Percentiles rank a stretch among this genome's conserved stretches.
These are phyloP conservation scores for Dendrolimus punctatus DNA, from an alignment of 1,140 invertebrate species.

Conservation along the genomic window DNA sequence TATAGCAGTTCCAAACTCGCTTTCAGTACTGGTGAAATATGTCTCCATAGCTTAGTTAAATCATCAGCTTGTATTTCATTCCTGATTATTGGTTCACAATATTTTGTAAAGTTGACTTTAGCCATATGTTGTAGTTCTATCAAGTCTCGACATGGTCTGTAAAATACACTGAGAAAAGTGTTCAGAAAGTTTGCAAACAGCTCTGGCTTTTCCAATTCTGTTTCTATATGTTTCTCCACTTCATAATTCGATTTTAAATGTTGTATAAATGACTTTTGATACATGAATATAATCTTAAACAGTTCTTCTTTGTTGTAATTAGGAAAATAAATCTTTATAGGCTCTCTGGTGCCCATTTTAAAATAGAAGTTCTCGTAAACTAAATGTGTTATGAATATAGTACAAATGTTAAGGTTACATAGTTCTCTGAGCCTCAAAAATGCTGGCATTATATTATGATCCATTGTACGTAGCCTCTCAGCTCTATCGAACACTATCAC, in stretches of 20 bases:
- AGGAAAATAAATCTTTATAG: constrained; percentile 83
- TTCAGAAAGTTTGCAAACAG: constrained; percentile 87
- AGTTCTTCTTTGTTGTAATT: constrained; percentile 88
- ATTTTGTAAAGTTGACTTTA: constrained; percentile 79
- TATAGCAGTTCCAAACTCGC: constrained; percentile 84
- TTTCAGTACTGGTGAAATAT: constrained; percentile 83
- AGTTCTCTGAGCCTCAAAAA: constrained; percentile 84
- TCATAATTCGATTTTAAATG: constrained; percentile 35
- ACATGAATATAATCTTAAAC: constrained; percentile 77
- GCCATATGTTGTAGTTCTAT: constrained; percentile 84
- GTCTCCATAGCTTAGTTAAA: constrained; percentile 80
- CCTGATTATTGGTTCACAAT: constrained; percentile 80
- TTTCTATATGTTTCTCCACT: constrained; percentile 27
- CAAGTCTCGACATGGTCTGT: constrained; percentile 84
- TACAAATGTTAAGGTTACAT: constrained; percentile 80
- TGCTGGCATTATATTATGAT: constrained; percentile 75
- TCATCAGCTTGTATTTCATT: constrained; percentile 73
- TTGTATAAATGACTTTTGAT: constrained; percentile 46
- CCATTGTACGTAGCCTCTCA: constrained; percentile 82
- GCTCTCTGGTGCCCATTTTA: constrained; percentile 80
- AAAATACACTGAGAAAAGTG: constrained; percentile 86
- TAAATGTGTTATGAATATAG: constrained; percentile 84
- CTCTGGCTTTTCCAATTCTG: constrained; percentile 65
- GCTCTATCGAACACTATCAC: constrained; percentile 85
- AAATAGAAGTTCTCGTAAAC: constrained; percentile 85